Conservation (phyloP, 2,113 vertebrate genomes). For the Sylvietta virens region DNA sequence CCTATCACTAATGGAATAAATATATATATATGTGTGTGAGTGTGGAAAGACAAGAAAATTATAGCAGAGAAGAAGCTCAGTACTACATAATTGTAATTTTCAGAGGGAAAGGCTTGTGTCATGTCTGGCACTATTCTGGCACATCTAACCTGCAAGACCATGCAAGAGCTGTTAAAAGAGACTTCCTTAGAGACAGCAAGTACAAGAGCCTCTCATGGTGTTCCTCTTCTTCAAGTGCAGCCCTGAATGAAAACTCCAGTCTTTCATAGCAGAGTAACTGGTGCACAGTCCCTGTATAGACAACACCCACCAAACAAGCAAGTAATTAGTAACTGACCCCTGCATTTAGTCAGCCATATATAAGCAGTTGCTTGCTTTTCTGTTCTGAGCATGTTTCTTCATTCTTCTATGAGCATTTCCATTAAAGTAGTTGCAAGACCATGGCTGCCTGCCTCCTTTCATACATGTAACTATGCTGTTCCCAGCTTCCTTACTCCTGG, state of each 20-base stretch:
- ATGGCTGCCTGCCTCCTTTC: not conserved
- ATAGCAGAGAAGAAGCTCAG: not conserved
- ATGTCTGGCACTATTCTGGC: not conserved
- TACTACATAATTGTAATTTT: not conserved
- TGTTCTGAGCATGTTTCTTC: not conserved
- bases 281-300: not conserved
- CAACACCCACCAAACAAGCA: not conserved
- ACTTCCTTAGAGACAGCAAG: not conserved
- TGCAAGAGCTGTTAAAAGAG: not conserved
- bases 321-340: not conserved
- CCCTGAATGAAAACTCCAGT: not conserved
- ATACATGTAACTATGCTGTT: rapidly evolving
- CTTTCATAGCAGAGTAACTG: not conserved
- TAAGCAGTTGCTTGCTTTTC: not conserved
- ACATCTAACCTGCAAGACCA: not conserved
- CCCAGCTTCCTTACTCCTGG: not conserved
- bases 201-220: not conserved
- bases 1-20: not conserved
- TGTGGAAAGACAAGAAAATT: not conserved
- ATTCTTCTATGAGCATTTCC: not conserved
- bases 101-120: not conserved
- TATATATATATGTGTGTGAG: not conserved
- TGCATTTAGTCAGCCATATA: not conserved
- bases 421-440: not conserved
- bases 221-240: not conserved